These are phyloP conservation scores for Chrysotoxum bicinctum DNA, from an alignment of 2,888 invertebrate species.

Conservation along the genomic window DNA sequence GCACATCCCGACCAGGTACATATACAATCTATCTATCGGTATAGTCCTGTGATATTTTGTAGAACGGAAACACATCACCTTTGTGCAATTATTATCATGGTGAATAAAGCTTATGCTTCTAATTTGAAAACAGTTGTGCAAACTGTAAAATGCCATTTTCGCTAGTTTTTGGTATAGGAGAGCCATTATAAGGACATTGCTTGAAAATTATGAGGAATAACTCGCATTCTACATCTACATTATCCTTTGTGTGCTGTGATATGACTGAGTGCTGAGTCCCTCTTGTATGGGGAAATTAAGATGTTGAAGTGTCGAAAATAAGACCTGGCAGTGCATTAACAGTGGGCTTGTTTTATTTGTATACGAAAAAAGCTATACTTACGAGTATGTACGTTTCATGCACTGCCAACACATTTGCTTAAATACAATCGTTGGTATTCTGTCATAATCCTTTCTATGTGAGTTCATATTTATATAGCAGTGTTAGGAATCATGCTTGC, in stretches of 20 bases:
- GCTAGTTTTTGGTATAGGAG: not conserved
- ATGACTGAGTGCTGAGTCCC: not conserved
- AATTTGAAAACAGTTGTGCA: not conserved
- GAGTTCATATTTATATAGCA: not conserved
- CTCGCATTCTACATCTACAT: not conserved
- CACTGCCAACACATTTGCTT: not conserved
- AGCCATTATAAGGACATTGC: not conserved
- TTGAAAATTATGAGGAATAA: not conserved
- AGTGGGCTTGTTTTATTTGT: not conserved
- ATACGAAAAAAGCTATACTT: not conserved
- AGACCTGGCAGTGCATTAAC: slow-evolving; percentile 14
- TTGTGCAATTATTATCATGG: not conserved
- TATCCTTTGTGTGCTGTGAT: not conserved
- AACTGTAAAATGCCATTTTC: slow-evolving; percentile 3
- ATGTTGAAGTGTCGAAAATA: slow-evolving; percentile 10
- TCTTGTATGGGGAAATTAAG: not conserved
- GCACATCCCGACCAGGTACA: no score
- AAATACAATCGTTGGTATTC: not conserved
- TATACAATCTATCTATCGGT: no score
- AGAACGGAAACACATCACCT: not conserved
- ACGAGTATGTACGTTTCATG: not conserved
- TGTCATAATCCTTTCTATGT: slow-evolving; percentile 9
- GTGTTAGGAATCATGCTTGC: not conserved
- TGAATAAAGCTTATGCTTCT: not conserved
- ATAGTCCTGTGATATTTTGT: not conserved